Evolutionary conservation across 2,113 vertebrate genomes (phyloP), one percentile per base, ranked within the genome.

Genomic region (Sturnira hondurensis): DNA sequence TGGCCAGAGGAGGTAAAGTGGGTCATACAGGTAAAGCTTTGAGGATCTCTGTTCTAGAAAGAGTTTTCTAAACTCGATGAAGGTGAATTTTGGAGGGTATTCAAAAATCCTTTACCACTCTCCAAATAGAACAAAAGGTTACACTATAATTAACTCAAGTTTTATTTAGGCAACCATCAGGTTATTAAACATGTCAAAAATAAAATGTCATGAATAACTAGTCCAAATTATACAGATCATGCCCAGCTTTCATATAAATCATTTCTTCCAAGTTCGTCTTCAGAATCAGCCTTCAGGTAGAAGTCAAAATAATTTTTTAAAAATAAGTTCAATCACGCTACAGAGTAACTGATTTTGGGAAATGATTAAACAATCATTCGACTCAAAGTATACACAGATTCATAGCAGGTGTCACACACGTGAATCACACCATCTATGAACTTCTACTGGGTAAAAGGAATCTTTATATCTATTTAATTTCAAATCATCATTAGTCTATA

Each of bases 51-150:
- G 76, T 41, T 95, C 95, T 91, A 96, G 86, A 77, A 97, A 95
- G 93, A 74, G 61, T 56, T 95, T 97, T 96, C 74, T 90, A 94
- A 88, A 14, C 70, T 96, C 84, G 56, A 95, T 86, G 68, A 96
- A 97, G 93, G 93, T 96, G 74, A 96, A 93, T 85, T 91, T 90
- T 97, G 96, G 90, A 97, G 19, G 22, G 28, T 92, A 91, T 95
- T 97, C 93, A 95, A 97, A 97, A 97, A 86, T 88, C 88, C 93
- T 94, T 96, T 96, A 94, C 80, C 83, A 92, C 93, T 93, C 92
- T 97, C 96, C 93, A 97, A 97, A 97, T 63, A 96, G 96, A 94
- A 97, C 96, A 97, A 97, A 97, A 96, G 97, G 93, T 93, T 94
- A 97, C 71, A 97, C 95, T 96, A 96, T 93, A 97, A 97, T 95